Percentiles rank a stretch among this genome's conserved stretches.
These are phyloP conservation scores for Phyllotis vaccarum DNA, from an alignment of 2,797 vertebrate genomes.

Conservation along the genomic window DNA sequence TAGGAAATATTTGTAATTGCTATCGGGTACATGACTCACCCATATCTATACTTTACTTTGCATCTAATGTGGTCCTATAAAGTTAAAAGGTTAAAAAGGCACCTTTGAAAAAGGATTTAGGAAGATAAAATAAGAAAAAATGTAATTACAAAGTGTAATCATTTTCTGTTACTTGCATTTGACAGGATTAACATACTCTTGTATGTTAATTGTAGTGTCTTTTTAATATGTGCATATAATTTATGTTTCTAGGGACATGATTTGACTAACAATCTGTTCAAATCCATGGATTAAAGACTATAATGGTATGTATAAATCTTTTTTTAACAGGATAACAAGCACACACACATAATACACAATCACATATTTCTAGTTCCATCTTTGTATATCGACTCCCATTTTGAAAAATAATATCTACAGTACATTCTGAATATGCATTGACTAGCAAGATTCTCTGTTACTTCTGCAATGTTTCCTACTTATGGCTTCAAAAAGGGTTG, in stretches of 20 bases:
- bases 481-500: neutral
- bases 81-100: slow-evolving; percentile 14
- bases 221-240: slow-evolving; percentile 60
- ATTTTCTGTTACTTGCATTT: slow-evolving; percentile 41
- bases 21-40: neutral
- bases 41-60: neutral
- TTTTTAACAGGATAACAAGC: slow-evolving; percentile 20
- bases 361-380: slow-evolving; percentile 6
- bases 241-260: slow-evolving; percentile 48
- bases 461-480: neutral
- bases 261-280: slow-evolving; percentile 61
- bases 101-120: neutral
- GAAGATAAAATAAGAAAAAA: slow-evolving; percentile 62
- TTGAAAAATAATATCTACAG: slow-evolving; percentile 41
- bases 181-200: slow-evolving; percentile 47
- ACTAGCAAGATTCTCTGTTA: neutral
- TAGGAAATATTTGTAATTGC: neutral
- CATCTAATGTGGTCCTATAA: neutral
- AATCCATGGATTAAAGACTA: slow-evolving; percentile 43
- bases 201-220: slow-evolving; percentile 55
- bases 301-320: neutral
- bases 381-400: slow-evolving; percentile 41
- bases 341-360: neutral
- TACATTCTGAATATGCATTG: neutral
- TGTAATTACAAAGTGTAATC: slow-evolving; percentile 53